Conservation (phyloP, 2,113 vertebrate genomes). For the Rhinoderma darwinii region DNA sequence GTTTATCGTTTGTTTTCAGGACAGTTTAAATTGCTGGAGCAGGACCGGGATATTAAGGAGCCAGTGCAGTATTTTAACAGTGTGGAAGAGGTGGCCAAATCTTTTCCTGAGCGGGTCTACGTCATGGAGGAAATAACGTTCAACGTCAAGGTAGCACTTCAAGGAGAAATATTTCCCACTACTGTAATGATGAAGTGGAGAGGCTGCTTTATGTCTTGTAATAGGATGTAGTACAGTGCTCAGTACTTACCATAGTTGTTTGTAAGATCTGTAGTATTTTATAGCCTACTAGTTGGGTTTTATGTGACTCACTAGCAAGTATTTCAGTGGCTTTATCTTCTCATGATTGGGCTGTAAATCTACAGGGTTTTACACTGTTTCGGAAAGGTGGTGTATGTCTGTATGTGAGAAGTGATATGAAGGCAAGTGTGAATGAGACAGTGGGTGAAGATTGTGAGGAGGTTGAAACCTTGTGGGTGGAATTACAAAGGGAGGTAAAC, state of each 20-base stretch:
- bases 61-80: slow-evolving; percentile 98
- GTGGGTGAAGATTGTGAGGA: too few relatives aligned
- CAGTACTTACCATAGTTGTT: background rate
- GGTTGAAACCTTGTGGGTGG: too few relatives aligned
- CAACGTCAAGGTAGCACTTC: slow-evolving; percentile 91
- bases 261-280: background rate
- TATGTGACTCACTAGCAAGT: background rate
- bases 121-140: slow-evolving; percentile 99
- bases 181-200: slow-evolving; percentile 65
- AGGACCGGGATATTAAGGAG: slow-evolving; percentile 98
- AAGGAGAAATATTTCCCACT: slow-evolving; percentile 74
- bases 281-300: background rate
- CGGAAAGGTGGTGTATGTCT: too few relatives aligned
- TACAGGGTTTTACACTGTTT: too few relatives aligned
- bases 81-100: slow-evolving; percentile 99
- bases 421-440: too few relatives aligned
- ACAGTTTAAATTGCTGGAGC: slow-evolving; percentile 98
- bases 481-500: too few relatives aligned
- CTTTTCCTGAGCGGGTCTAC: slow-evolving; percentile 97
- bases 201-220: slow-evolving; percentile 50
- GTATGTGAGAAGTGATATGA: too few relatives aligned
- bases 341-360: too few relatives aligned
- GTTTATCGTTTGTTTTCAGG: slow-evolving; percentile 79
- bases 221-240: background rate
- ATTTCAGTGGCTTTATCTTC: too few relatives aligned